These are phyloP conservation scores for Axinella damicornis DNA, from an alignment of 37 sponge, comb jelly and placozoan genomes.

Conservation along the genomic window DNA sequence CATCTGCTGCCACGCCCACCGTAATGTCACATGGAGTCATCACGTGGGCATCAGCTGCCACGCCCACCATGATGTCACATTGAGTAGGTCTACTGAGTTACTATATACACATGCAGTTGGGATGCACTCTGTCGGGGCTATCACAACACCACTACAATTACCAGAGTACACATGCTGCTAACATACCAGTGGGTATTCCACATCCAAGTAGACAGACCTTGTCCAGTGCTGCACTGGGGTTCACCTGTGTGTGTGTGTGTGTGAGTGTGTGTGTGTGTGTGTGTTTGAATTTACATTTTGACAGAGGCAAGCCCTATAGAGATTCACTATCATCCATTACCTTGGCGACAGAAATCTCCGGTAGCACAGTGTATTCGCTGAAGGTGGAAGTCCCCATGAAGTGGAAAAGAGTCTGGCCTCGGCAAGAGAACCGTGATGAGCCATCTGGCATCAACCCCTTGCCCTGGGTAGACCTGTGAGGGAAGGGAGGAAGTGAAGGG, in stretches of 20 bases:
- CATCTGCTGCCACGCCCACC: no score
- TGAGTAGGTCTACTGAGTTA: no score
- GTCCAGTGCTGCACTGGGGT: constrained; percentile 80
- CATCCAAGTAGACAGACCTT: constrained; percentile 94
- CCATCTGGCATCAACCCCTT: constrained; percentile 96
- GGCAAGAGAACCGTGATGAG: constrained; percentile 84
- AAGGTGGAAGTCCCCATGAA: constrained; percentile 98
- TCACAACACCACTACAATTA: not conserved
- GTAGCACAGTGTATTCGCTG: constrained; percentile 95
- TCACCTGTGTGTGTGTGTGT: constrained; percentile 42
- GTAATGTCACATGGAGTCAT: no score
- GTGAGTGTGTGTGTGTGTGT: not conserved
- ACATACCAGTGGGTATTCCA: constrained; percentile 90
- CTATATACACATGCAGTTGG: no score
- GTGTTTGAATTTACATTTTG: not conserved
- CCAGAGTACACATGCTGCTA: not conserved
- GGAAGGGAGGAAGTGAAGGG: no score
- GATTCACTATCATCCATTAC: constrained; percentile 15
- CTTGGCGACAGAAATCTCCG: constrained; percentile 93
- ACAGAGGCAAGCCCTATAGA: not conserved
- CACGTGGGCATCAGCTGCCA: no score
- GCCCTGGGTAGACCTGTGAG: constrained; percentile 78
- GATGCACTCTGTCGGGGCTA: not conserved
- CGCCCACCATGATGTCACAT: no score
- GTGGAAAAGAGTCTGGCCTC: constrained; percentile 81